Evolutionary conservation across 2,113 vertebrate genomes (phyloP), one percentile per base, ranked within the genome.

Genomic region (Amazona guildingii): DNA sequence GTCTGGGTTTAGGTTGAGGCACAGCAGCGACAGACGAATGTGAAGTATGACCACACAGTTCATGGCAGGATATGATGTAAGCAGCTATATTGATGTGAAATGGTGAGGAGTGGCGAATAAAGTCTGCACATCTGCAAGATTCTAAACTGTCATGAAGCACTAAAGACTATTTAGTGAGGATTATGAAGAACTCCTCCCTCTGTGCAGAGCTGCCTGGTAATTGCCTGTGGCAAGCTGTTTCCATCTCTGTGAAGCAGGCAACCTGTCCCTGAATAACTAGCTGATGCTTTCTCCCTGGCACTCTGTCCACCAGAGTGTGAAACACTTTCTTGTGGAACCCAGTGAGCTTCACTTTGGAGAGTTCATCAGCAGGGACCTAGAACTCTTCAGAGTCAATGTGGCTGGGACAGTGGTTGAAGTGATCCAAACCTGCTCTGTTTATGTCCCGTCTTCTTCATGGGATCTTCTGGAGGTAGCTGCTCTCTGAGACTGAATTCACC

Each of bases 41-140:
- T 59, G 33, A 89, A 76, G 27, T 63, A 33, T 72, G 18, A 29
- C 61, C 27, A 31, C 44, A 39, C 15, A 57, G 43, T 82, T 82
- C 35, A 62, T 9, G 37, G 66, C 93, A 97, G 93, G 93, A 96
- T 95, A 67, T 87, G 17, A 72, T 51, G 66, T 70, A 51, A 64
- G 51, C 73, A 75, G 91, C 39, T 75, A 62, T 78, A 35, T 5
- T 84, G 51, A 68, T 88, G 81, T 82, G 74, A 87, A 66, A 7
- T 48, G 46, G 27, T 41, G 46, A 80, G 29, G 72, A 43, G 39
- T 84, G 67, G 78, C 75, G 84, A 89, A n/a, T 52, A 25, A 41
- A 67, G 19, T 28, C 41, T 84, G 54, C 46, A 82, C 55, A 44
- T 35, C 51, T 76, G 35, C 35, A 67, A 72, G 51, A 24, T 57